Evolutionary conservation across 2,888 invertebrate genomes (phyloP).

Genomic region (Philopedon plagiatum): DNA sequence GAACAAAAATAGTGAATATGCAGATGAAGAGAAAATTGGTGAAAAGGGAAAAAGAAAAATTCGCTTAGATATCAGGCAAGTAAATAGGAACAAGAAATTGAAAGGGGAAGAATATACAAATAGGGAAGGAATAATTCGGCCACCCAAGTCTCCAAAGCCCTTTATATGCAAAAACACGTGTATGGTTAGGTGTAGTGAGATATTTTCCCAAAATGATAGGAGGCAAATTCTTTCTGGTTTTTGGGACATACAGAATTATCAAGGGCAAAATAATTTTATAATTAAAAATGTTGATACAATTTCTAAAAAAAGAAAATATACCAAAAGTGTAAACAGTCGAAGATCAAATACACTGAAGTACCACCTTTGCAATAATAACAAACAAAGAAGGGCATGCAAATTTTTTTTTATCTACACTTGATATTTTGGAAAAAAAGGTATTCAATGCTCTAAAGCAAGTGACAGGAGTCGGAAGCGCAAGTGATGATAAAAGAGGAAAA

Average conservation of each 20-base stretch:
- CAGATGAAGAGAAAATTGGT: slow-evolving; percentile 1
- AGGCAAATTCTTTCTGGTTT: background rate
- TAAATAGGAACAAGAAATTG: slow-evolving; percentile 1
- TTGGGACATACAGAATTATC: background rate
- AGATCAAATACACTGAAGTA: background rate
- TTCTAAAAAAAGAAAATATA: slow-evolving; percentile 1
- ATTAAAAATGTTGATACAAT: background rate
- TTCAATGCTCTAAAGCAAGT: background rate
- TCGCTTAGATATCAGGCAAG: slow-evolving; percentile 1
- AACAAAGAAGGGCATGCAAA: background rate
- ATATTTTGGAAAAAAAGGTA: background rate
- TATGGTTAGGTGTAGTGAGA: background rate
- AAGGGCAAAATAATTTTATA: background rate
- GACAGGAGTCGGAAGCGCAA: background rate
- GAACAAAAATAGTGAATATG: background rate
- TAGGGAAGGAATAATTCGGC: background rate
- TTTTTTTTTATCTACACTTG: background rate
- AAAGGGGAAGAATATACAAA: slow-evolving; percentile 1
- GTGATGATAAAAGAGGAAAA: slow-evolving; percentile 1
- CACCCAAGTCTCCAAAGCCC: background rate
- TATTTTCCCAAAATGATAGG: background rate
- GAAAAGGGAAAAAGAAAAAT: slow-evolving; percentile 1
- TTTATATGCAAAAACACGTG: background rate
- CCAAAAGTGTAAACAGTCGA: background rate
- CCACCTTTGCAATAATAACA: background rate